These are phyloP conservation scores for Campoplex capitator DNA, from an alignment of 2,888 invertebrate genomes.

Conservation along the genomic window DNA sequence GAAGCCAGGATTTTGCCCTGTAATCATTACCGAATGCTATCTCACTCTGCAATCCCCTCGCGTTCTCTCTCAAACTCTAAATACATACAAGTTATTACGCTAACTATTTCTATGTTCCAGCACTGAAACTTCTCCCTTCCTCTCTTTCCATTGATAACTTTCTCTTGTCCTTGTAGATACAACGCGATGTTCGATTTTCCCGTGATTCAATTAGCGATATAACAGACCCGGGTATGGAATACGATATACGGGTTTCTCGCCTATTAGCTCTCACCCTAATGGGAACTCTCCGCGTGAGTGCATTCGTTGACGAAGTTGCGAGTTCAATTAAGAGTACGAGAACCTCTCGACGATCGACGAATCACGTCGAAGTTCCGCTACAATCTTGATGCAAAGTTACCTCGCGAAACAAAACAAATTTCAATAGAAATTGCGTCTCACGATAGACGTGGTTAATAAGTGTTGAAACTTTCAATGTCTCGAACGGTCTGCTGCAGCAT, in stretches of 20 bases:
- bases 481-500: neutral
- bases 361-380: slow-evolving; percentile 5
- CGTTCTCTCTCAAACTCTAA: slow-evolving; percentile 4
- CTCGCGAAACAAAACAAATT: neutral
- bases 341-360: slow-evolving; percentile 38
- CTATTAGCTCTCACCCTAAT: slow-evolving; percentile 48
- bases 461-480: neutral
- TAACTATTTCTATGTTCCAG: neutral
- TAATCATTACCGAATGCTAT: slow-evolving; percentile 39
- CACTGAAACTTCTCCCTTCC: neutral
- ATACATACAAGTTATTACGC: slow-evolving; percentile 6
- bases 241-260: slow-evolving; percentile 27
- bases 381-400: slow-evolving; percentile 37
- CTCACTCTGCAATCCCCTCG: slow-evolving; percentile 4
- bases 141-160: slow-evolving; percentile 22
- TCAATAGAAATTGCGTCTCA: neutral
- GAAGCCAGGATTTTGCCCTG: slow-evolving; percentile 35
- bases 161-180: slow-evolving; percentile 17
- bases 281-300: slow-evolving; percentile 43
- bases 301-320: slow-evolving; percentile 52
- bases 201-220: slow-evolving; percentile 47
- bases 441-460: neutral
- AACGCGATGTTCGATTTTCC: slow-evolving; percentile 47
- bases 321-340: slow-evolving; percentile 58
- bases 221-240: neutral